These are phyloP conservation scores for Pristiophorus japonicus DNA, from an alignment of 2,113 vertebrate species.

Conservation along the genomic window DNA sequence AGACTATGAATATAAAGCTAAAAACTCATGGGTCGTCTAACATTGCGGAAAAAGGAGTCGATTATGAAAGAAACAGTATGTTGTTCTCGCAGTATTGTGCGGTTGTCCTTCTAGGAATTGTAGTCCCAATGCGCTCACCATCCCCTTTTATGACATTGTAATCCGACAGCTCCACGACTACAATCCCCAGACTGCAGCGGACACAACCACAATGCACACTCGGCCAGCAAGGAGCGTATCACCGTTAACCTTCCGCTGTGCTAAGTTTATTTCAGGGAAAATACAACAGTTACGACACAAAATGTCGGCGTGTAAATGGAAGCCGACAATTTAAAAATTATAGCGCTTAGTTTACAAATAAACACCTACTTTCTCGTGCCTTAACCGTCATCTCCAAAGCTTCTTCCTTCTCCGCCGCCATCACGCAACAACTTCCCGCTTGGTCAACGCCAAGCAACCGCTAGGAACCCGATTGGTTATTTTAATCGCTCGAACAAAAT, in stretches of 20 bases:
- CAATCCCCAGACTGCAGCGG: neutral
- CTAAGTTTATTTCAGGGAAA: neutral
- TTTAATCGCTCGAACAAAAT: neutral
- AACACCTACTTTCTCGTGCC: neutral
- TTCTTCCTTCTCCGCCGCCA: neutral
- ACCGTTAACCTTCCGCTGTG: neutral
- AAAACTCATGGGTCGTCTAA: neutral
- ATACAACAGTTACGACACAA: neutral
- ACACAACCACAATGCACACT: neutral
- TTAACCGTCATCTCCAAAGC: neutral
- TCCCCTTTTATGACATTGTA: neutral
- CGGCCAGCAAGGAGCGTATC: neutral
- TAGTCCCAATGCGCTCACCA: neutral
- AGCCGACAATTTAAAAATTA: too few relatives aligned
- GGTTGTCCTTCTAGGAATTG: neutral
- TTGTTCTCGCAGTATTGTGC: neutral
- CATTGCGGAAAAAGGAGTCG: neutral
- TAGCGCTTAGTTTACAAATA: neutral
- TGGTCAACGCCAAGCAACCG: conserved; percentile 25
- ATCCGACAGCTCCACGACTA: neutral
- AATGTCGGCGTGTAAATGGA: neutral
- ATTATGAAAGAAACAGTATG: neutral
- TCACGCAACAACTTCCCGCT: conserved; percentile 11
- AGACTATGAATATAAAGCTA: neutral
- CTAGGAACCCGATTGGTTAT: neutral